Evolutionary conservation across 2,888 invertebrate species (phyloP).

Genomic region (Lithophane leautieri): DNA sequence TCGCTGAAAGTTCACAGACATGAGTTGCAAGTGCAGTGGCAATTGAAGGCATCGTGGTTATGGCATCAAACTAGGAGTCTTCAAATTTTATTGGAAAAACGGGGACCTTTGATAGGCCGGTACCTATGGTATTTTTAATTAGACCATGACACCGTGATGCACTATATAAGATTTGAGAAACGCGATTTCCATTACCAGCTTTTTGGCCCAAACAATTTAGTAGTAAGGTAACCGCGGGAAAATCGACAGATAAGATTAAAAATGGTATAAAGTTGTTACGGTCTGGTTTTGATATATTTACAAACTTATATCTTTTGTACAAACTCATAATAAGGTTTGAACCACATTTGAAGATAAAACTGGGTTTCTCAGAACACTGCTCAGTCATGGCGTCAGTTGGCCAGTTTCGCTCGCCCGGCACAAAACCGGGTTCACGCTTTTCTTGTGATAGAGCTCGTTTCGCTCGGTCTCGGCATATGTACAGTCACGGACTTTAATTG

Average conservation of each 20-base stretch:
- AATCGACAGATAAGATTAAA: too few relatives aligned
- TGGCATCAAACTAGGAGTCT: background rate
- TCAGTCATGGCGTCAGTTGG: background rate
- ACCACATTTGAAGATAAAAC: background rate
- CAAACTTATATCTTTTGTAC: too few relatives aligned
- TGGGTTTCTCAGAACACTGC: background rate
- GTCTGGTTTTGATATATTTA: too few relatives aligned
- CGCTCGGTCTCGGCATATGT: background rate
- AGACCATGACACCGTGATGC: background rate
- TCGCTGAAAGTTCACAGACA: background rate
- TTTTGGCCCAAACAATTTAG: background rate
- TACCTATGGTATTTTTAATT: background rate
- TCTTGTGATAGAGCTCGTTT: background rate
- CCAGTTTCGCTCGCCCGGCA: background rate
- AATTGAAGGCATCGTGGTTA: background rate
- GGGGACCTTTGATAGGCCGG: background rate
- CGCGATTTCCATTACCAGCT: too few relatives aligned
- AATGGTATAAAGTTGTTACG: too few relatives aligned
- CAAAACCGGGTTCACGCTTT: background rate
- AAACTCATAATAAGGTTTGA: background rate
- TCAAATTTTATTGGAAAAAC: background rate
- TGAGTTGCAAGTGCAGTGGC: background rate
- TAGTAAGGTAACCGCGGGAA: too few relatives aligned
- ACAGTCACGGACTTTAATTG: too few relatives aligned
- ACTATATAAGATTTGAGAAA: background rate